phyloP scores from a whole-genome alignment of 2,888 invertebrate species.

The Galerucella calmariensis region DNA sequence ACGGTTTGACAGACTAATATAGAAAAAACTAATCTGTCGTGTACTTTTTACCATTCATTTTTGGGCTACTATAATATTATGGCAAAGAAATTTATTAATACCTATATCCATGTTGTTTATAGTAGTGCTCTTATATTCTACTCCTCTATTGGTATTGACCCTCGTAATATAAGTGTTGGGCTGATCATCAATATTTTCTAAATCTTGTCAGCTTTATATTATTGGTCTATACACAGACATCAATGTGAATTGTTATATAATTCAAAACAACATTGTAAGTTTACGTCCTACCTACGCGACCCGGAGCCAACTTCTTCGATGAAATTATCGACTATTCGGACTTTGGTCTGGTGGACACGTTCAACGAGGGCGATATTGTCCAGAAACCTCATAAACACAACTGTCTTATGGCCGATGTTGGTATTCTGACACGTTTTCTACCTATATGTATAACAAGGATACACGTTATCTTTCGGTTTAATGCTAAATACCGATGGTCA shows the following conservation, averaged over 20 bases:
- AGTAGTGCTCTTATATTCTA: too few relatives aligned
- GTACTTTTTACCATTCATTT: too few relatives aligned
- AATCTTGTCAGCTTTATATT: not conserved
- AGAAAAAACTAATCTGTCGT: too few relatives aligned
- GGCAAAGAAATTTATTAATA: too few relatives aligned
- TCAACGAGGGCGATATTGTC: constrained; percentile 35
- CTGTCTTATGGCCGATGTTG: constrained; percentile 26
- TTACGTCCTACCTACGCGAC: constrained; percentile 24
- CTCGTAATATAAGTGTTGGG: too few relatives aligned
- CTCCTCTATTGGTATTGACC: too few relatives aligned
- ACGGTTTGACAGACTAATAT: too few relatives aligned
- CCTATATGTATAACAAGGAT: constrained; percentile 23
- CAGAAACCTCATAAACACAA: constrained; percentile 29
- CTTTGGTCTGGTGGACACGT: constrained; percentile 28
- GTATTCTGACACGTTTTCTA: constrained; percentile 27
- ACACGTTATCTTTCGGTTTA: not conserved
- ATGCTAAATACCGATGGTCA: not conserved
- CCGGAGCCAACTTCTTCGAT: constrained; percentile 18
- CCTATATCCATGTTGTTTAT: too few relatives aligned
- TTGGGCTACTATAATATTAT: too few relatives aligned
- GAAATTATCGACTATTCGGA: constrained; percentile 32
- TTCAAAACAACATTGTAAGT: constrained; percentile 30
- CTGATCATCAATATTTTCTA: not conserved
- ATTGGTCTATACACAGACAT: constrained; percentile 13
- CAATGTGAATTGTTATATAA: constrained; percentile 22